These are phyloP conservation scores for Spatula clypeata DNA, from an alignment of 2,797 vertebrate species.

Conservation along the genomic window DNA sequence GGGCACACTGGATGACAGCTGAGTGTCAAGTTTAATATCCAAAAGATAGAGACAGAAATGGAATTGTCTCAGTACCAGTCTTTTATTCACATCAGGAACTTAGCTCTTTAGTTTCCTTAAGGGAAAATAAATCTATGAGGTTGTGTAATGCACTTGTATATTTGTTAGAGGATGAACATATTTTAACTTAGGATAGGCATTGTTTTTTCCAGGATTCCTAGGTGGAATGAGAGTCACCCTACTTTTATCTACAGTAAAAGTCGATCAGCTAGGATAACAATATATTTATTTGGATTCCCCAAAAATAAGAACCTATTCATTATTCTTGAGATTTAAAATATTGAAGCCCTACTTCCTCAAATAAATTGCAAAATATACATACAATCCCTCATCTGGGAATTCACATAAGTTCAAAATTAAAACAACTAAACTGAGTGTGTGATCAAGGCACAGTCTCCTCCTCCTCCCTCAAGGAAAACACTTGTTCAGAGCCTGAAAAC, in stretches of 20 bases:
- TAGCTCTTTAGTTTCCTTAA: background rate
- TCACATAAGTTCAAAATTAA: background rate
- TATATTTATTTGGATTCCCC: background rate
- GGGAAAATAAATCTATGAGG: background rate
- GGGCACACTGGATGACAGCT: background rate
- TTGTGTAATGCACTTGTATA: background rate
- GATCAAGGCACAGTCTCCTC: background rate
- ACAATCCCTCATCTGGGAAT: background rate
- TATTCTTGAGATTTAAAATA: background rate
- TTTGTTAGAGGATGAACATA: background rate
- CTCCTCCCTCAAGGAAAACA: background rate
- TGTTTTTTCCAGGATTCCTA: background rate
- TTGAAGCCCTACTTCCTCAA: background rate
- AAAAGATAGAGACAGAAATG: background rate
- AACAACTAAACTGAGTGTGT: background rate
- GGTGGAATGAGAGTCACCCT: background rate
- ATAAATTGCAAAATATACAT: background rate
- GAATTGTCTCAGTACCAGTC: background rate
- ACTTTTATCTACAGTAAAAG: background rate
- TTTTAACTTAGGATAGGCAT: background rate
- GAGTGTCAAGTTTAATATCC: conserved; percentile 43
- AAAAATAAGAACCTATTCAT: background rate
- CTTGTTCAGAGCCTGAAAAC: background rate
- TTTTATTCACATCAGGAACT: background rate
- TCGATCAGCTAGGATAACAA: background rate